Conservation (phyloP, 2,113 vertebrate species). For the Hemibagrus wyckioides region DNA sequence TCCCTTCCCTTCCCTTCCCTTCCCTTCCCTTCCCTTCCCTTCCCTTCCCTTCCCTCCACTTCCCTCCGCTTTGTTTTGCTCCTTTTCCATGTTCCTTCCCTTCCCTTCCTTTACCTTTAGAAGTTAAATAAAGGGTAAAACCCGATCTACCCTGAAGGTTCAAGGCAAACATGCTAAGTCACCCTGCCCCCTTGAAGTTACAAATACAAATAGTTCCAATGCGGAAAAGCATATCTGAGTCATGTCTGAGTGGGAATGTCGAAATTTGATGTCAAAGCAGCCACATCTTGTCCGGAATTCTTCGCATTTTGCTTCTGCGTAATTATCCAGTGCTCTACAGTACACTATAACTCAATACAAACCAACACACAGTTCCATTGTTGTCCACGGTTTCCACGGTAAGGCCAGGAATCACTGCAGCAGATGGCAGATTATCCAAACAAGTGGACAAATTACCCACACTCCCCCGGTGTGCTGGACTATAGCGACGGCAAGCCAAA, state of each 20-base stretch:
- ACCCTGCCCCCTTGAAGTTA: too few species aligned
- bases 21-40: too few species aligned
- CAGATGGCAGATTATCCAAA: slow-evolving; percentile 77
- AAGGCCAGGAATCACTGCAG: slow-evolving; percentile 54
- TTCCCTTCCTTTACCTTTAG: too few species aligned
- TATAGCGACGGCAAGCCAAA: slow-evolving; percentile 54
- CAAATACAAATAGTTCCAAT: too few species aligned
- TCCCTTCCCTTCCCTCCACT: too few species aligned
- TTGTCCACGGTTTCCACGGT: slow-evolving; percentile 34
- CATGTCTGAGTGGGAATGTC: background rate
- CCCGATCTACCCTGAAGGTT: too few species aligned
- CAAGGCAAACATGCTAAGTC: too few species aligned
- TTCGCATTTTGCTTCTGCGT: background rate
- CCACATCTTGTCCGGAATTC: background rate
- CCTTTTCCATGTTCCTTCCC: too few species aligned
- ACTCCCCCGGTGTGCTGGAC: slow-evolving; percentile 63
- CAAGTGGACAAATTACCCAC: slow-evolving; percentile 71
- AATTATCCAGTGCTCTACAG: background rate
- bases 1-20: too few species aligned
- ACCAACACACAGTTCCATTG: background rate
- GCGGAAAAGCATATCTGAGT: too few species aligned
- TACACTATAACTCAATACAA: background rate
- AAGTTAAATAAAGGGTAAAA: too few species aligned
- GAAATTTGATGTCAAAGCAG: background rate
- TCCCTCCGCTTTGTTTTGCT: too few species aligned